These are phyloP conservation scores for Himalopsyche kuldschensis DNA, from an alignment of 2,888 invertebrate species.

Conservation along the genomic window DNA sequence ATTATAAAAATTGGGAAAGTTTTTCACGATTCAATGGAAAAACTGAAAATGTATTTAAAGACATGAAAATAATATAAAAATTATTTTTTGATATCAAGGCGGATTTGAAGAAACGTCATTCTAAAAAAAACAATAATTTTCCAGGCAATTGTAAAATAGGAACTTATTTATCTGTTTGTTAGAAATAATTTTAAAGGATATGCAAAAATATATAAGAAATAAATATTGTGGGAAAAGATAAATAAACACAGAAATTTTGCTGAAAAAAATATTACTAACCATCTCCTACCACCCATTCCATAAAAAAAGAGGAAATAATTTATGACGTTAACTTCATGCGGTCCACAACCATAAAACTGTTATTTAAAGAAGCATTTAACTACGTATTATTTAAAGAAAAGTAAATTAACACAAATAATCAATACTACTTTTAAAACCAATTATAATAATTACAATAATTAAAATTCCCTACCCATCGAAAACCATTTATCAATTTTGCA, in stretches of 20 bases:
- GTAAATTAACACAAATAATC: background rate
- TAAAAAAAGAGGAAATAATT: background rate
- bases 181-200: background rate
- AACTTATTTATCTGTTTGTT: background rate
- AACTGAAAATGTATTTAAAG: too few species aligned
- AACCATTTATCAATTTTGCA: background rate
- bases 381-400: background rate
- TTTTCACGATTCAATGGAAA: too few species aligned
- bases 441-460: background rate
- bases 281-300: background rate
- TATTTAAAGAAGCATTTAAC: background rate
- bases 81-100: too few species aligned
- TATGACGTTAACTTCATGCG: background rate
- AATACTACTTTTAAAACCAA: background rate
- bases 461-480: background rate
- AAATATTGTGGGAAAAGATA: background rate
- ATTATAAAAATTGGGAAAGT: too few species aligned
- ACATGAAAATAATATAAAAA: too few species aligned
- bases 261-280: background rate
- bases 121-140: too few species aligned
- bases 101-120: too few species aligned
- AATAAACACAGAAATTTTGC: background rate
- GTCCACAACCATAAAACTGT: background rate
- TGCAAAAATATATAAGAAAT: background rate
- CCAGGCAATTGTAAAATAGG: background rate